Conservation (phyloP, 2,797 vertebrate genomes). For the Crocodylus rhombifer region DNA sequence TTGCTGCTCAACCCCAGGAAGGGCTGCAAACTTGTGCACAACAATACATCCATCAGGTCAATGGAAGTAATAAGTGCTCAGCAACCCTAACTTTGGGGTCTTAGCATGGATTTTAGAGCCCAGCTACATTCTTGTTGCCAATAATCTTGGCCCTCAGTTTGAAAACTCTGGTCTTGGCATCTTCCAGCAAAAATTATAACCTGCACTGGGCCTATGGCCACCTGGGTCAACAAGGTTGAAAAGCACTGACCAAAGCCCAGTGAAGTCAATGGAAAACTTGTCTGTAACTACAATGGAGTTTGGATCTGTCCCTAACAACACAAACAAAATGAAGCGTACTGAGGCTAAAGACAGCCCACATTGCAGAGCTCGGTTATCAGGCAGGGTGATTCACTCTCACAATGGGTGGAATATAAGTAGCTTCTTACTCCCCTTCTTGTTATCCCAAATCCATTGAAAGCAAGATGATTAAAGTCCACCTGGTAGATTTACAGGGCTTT, state of each 20-base stretch:
- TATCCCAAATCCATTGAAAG: conserved; percentile 69
- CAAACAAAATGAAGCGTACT: neutral
- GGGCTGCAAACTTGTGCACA: neutral
- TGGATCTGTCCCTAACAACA: neutral
- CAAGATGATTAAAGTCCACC: conserved; percentile 70
- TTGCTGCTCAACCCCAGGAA: neutral
- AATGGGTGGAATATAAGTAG: conserved; percentile 52
- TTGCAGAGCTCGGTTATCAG: neutral
- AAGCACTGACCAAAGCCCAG: neutral
- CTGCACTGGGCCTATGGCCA: neutral
- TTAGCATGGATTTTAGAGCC: neutral
- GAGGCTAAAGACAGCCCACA: neutral
- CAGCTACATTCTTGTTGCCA: neutral
- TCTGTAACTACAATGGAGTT: neutral
- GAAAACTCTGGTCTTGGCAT: neutral
- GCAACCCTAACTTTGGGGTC: neutral
- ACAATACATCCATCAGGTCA: neutral
- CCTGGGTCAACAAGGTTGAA: neutral
- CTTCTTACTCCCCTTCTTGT: conserved; percentile 45
- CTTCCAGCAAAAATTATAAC: neutral
- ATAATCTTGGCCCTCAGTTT: neutral
- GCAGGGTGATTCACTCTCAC: conserved; percentile 18
- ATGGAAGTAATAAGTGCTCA: neutral
- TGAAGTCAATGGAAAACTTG: neutral
- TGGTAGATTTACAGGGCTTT: conserved; percentile 74